Evolutionary conservation across 2,113 vertebrate genomes (phyloP), one percentile per base, ranked within the genome.

Genomic region (Telmatochromis sp.): DNA sequence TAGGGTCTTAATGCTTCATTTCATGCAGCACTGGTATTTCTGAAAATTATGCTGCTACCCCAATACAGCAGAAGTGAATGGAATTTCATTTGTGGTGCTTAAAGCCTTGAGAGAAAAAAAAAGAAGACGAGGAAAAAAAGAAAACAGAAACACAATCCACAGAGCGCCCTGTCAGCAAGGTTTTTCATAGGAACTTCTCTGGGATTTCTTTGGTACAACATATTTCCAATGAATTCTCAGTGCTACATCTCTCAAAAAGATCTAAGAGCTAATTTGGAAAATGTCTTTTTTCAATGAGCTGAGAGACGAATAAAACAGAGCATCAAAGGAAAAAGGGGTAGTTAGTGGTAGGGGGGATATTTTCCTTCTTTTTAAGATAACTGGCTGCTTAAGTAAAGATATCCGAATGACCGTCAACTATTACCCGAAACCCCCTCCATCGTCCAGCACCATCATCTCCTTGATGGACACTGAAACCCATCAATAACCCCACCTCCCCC

Each of bases 391-490:
- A 84, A 89, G 82, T 73, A 40, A 57, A 12, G 58, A 82, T 79
- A 65, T 85, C 37, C 47, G 15, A 81, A 75, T 10, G n/a, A 79
- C 57, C 75, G 80, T 84, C 55, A 81, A 53, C 28, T 60, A 11
- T 85, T 68, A 88, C 14, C 68, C 82, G 60, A 85, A 88, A 92
- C 33, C 57, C 37, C 37, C 60, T 70, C 49, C 10, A 55, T 70
- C 10, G 6, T 80, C 42, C 81, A 19, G 68, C 81, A 21, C 81
- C 83, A 82, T 92, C 84, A 87, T 91, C 40, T 84, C 80, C 31
- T 63, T 88, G 92, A 93, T 87, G 84, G 90, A 93, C 89, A 82
- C 81, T 84, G 57, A 73, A 90, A 84, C 81, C 81, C 63, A 51
- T 81, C 28, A 19, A 17, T 92, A 85, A 87, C 75, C 89, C 70